A percentile compares a stretch with the other conserved stretches of the same genome.
phyloP scores from a whole-genome alignment of 2,113 vertebrate species.

The Hippocampus guttulatus region DNA sequence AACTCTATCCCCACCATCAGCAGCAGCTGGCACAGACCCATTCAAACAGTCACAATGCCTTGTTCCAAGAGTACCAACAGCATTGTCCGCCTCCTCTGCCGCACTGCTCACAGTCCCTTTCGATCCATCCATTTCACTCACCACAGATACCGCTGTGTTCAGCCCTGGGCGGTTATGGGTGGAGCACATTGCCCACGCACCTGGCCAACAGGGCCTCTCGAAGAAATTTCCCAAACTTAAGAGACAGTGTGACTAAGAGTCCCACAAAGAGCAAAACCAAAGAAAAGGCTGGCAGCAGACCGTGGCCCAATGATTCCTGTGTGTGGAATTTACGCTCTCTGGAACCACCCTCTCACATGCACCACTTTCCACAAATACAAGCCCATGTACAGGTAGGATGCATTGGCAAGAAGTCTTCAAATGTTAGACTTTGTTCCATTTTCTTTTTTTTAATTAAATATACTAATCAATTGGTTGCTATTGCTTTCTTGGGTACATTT shows the following conservation, averaged over 20 bases:
- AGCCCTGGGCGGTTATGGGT: constrained; percentile 56
- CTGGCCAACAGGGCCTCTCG: constrained; percentile 59
- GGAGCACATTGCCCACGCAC: constrained; percentile 71
- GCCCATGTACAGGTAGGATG: constrained; percentile 56
- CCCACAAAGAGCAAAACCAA: constrained; percentile 81
- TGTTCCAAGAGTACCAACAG: constrained; percentile 42
- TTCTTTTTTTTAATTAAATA: no score
- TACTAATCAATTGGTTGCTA: no score
- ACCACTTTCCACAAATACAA: constrained; percentile 45
- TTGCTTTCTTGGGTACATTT: no score
- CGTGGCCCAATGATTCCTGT: constrained; percentile 63
- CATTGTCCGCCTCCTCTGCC: constrained; percentile 44
- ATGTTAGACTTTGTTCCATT: not conserved
- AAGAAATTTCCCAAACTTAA: constrained; percentile 75
- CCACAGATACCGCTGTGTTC: constrained; percentile 50
- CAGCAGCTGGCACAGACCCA: constrained; percentile 32
- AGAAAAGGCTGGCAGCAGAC: constrained; percentile 69
- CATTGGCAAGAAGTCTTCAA: not conserved
- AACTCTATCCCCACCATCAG: constrained; percentile 45
- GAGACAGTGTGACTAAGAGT: constrained; percentile 81
- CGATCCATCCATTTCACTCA: constrained; percentile 62
- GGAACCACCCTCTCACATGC: constrained; percentile 52
- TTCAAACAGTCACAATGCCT: constrained; percentile 40
- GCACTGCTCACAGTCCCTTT: constrained; percentile 61
- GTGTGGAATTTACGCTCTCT: constrained; percentile 66